These are phyloP conservation scores for Pseudonaja textilis DNA, from an alignment of 2,113 vertebrate species.

Conservation along the genomic window DNA sequence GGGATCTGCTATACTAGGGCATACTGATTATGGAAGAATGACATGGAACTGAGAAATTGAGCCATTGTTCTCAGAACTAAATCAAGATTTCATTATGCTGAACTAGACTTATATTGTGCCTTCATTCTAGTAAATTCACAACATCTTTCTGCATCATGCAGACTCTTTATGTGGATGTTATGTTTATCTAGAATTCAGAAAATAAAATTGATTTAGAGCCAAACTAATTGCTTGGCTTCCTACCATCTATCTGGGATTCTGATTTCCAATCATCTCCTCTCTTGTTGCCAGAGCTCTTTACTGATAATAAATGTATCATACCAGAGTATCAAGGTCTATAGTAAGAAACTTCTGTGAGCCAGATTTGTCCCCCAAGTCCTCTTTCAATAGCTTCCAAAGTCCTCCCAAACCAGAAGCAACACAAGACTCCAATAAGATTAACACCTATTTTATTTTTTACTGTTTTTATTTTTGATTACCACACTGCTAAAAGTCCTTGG, in stretches of 20 bases:
- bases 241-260: not conserved
- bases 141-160: not conserved
- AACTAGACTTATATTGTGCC: not conserved
- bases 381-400: not conserved
- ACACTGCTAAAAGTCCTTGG: not conserved
- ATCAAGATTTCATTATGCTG: not conserved
- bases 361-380: not conserved
- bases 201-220: not conserved
- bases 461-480: not conserved
- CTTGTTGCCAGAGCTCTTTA: not conserved
- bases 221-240: not conserved
- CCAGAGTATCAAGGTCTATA: not conserved
- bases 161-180: not conserved
- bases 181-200: not conserved
- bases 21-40: not conserved
- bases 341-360: not conserved
- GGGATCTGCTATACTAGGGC: not conserved
- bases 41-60: not conserved
- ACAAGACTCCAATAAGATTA: not conserved
- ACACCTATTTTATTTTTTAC: not conserved
- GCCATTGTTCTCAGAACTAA: not conserved
- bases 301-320: not conserved
- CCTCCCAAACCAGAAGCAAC: not conserved
- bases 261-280: not conserved
- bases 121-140: not conserved